These are phyloP conservation scores for Drosophila auraria DNA, from an alignment of 1,140 invertebrate genomes.

Conservation along the genomic window DNA sequence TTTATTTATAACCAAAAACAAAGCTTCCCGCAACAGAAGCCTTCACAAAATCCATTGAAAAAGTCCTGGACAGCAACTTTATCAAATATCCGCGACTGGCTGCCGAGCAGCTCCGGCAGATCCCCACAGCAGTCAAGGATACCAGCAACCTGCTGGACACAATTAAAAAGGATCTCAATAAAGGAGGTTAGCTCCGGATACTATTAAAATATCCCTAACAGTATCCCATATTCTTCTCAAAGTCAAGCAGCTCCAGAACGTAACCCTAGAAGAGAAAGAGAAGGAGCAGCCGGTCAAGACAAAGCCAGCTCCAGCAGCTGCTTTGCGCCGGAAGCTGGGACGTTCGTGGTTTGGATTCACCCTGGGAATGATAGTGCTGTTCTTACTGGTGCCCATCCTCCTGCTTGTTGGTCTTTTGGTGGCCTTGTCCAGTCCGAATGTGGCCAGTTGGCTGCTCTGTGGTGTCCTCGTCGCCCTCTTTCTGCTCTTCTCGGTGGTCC, in stretches of 20 bases:
- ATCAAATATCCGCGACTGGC: background rate
- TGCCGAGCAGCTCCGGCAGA: background rate
- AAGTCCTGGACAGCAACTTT: background rate
- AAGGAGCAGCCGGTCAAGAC: background rate
- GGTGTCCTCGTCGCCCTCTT: background rate
- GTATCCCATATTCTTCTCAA: too few relatives aligned
- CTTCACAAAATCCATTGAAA: background rate
- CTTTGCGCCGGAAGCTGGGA: slow-evolving; percentile 9
- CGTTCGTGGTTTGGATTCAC: slow-evolving; percentile 1
- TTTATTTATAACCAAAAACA: too few relatives aligned
- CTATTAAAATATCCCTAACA: background rate
- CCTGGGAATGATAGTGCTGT: background rate
- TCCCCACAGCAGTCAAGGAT: background rate
- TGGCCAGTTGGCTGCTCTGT: slow-evolving; percentile 11
- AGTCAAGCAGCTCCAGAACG: slow-evolving; percentile 8
- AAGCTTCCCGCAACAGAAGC: slow-evolving; percentile 15
- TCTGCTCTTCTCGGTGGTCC: background rate
- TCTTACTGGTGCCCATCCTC: slow-evolving; percentile 18
- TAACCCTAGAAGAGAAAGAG: background rate
- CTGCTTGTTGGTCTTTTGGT: slow-evolving; percentile 19
- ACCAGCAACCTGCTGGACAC: background rate
- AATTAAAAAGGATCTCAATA: background rate
- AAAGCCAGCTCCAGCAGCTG: background rate
- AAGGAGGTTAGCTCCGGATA: slow-evolving; percentile 1
- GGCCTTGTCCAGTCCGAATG: background rate